These are phyloP conservation scores for Acanthaster planci DNA, from an alignment of 35 echinoderm and acorn worm genomes.

Conservation along the genomic window DNA sequence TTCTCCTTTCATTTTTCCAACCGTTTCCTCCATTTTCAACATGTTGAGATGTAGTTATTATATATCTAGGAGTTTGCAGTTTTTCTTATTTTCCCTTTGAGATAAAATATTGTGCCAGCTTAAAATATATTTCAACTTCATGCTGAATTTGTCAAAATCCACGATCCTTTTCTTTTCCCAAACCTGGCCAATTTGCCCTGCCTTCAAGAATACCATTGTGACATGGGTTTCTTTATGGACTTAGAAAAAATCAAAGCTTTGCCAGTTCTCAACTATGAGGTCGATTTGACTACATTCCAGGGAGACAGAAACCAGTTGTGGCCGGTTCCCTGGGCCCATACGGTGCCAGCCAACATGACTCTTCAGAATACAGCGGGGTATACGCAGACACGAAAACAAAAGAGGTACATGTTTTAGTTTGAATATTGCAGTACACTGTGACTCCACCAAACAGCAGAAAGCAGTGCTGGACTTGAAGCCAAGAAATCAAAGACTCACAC, in stretches of 20 bases:
- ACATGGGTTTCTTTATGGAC: too few species aligned
- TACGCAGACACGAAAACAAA: slow-evolving; percentile 66
- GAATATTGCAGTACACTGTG: not conserved
- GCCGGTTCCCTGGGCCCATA: slow-evolving; percentile 60
- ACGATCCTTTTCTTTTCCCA: too few species aligned
- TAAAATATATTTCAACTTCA: too few species aligned
- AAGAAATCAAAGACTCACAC: not conserved
- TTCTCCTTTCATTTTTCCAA: too few species aligned
- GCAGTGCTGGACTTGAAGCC: not conserved
- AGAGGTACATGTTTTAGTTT: slow-evolving; percentile 48
- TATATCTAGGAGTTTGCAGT: too few species aligned
- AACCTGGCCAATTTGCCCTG: too few species aligned
- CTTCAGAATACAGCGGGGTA: slow-evolving; percentile 73
- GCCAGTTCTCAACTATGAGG: not conserved
- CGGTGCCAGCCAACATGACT: slow-evolving; percentile 47
- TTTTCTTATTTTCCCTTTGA: too few species aligned
- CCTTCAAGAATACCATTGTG: too few species aligned
- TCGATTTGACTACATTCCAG: slow-evolving; percentile 40
- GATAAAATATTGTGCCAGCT: too few species aligned
- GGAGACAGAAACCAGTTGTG: slow-evolving; percentile 48
- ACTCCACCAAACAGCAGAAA: not conserved
- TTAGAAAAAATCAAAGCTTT: not conserved
- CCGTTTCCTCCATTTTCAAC: too few species aligned
- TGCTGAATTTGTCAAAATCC: too few species aligned
- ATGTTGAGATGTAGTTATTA: too few species aligned